Base-by-base conservation (phyloP, 2,888 invertebrate species). In the Ecdyonurus torrentis region DNA sequence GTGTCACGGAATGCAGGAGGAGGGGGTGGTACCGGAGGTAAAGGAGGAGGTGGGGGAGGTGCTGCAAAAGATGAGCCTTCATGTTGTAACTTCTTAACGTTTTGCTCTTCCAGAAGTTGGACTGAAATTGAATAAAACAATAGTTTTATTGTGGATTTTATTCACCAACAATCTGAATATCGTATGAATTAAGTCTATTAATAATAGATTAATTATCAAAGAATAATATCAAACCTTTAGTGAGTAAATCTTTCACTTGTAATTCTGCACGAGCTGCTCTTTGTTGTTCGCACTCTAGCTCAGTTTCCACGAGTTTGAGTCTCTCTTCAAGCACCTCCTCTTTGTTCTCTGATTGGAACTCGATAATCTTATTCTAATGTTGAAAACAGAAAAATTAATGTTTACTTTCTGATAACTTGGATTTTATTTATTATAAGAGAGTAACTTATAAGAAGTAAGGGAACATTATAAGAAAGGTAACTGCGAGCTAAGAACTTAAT, bases 271-370 rank as follows among this genome's bases (percentile, higher is more conserved):
- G 75, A 69, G 85, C 84, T 0, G 85, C 85, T 64, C 85, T 73
- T 65, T 82, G 79, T 10, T 79, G 65, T 0, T 84, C 83, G 66
- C 78, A 79, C 67, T 80, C 79, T 1, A 86, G 77, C 68, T 87
- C 86, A n/a, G 83, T 81, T 70, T 86, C 86, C 0, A 83, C 83
- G 0, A 86, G 72, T 70, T 78, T 81, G 50, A 87, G 77, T 69
- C 85, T 84, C 72, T 87, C 86, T 68, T 86, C 86, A 70, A 86
- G 79, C 0, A 86, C 72, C 23, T 86, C 82, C 18, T 84, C 79
- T 70, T 86, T 83, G 0, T 83, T 81, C 68, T 85, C 84, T 66
- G 81, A 80, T 67, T 85, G 83, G 66, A 81, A 80, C 67, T 85
- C 84, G 60, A 85, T 81, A 60, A 86, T 68, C 72, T 85, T 83